A percentile compares a stretch with the other conserved stretches of the same genome.
Conservation (phyloP, 2,888 invertebrate genomes). For the Amblyjoppa proteus region DNA sequence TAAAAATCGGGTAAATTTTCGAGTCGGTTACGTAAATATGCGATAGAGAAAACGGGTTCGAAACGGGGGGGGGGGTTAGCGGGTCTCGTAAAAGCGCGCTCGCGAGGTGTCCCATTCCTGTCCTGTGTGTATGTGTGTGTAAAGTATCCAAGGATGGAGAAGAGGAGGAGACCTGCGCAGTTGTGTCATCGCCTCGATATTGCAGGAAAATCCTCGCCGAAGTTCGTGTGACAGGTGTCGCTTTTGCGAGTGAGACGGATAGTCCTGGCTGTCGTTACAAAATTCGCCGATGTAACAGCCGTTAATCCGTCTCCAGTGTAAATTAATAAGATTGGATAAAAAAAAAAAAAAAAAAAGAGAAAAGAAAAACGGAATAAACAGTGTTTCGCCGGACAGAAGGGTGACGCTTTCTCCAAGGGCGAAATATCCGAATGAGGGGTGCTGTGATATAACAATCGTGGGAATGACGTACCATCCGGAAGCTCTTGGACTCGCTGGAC, state of each 20-base stretch:
- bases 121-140: neutral
- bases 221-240: conserved; percentile 78
- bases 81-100: neutral
- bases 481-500: conserved; percentile 5
- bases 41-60: neutral
- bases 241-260: conserved; percentile 71
- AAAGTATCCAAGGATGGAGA: conserved; percentile 34
- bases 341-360: neutral
- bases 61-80: neutral
- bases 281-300: conserved; percentile 15
- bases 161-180: conserved; percentile 71
- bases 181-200: conserved; percentile 75
- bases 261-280: conserved; percentile 15
- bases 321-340: neutral
- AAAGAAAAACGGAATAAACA: neutral
- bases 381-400: conserved; percentile 3
- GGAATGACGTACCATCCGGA: conserved; percentile 4
- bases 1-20: neutral
- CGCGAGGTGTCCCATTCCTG: neutral
- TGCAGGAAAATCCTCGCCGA: conserved; percentile 71
- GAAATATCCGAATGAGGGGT: conserved; percentile 2
- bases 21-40: neutral
- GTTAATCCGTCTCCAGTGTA: conserved; percentile 14
- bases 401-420: neutral
- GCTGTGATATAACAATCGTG: conserved; percentile 44